Percentiles rank a stretch among this genome's conserved stretches.
phyloP scores from a whole-genome alignment of 2,113 vertebrate species.

The Arizona elegans region DNA sequence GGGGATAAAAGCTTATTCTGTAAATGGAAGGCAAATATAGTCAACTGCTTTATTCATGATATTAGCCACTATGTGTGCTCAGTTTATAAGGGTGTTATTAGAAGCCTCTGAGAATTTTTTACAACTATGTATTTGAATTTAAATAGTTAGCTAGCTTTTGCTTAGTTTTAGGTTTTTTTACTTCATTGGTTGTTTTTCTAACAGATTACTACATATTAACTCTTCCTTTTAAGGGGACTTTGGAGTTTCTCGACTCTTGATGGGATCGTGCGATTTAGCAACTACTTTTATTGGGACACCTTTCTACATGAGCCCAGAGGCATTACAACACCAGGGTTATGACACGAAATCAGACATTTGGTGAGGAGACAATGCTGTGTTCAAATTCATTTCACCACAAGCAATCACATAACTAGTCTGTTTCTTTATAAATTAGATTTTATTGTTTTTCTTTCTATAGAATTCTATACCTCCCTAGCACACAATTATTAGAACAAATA shows the following conservation, averaged over 20 bases:
- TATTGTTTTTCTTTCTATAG: not conserved
- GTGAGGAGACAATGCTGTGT: slow-evolving; percentile 61
- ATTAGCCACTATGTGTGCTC: not conserved
- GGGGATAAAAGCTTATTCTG: not conserved
- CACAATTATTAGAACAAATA: not conserved
- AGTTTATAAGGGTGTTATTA: not conserved
- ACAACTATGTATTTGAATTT: not conserved
- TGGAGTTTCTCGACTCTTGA: slow-evolving; percentile 83
- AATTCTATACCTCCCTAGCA: not conserved
- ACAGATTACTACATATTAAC: not conserved
- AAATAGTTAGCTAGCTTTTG: not conserved
- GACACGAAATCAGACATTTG: slow-evolving; percentile 88
- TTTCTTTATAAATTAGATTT: not conserved
- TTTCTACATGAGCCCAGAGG: slow-evolving; percentile 87
- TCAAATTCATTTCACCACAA: not conserved
- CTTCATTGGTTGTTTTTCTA: not conserved
- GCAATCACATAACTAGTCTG: not conserved
- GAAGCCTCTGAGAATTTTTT: not conserved
- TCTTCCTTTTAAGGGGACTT: slow-evolving; percentile 80
- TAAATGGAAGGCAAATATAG: not conserved
- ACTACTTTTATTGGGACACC: slow-evolving; percentile 85
- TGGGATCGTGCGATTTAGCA: slow-evolving; percentile 85
- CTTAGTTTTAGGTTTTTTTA: not conserved
- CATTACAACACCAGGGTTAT: slow-evolving; percentile 80
- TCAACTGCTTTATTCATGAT: not conserved